These are phyloP conservation scores for Thripadectes ignobilis DNA, from an alignment of 2,797 vertebrate species.

Conservation along the genomic window DNA sequence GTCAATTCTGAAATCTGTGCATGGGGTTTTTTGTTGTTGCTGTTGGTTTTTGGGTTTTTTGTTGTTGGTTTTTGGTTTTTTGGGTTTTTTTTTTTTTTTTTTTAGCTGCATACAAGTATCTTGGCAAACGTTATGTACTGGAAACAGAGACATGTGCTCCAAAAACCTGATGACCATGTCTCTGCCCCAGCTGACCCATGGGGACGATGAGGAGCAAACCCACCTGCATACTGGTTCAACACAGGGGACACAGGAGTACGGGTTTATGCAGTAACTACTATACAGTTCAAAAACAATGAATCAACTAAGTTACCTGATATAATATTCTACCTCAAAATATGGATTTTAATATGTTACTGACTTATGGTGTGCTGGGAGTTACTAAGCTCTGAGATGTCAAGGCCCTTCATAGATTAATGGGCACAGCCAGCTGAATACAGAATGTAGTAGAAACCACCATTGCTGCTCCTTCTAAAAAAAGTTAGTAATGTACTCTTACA, in stretches of 20 bases:
- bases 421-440: background rate
- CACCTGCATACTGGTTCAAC: background rate
- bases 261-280: background rate
- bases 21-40: no score
- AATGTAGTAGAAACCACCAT: background rate
- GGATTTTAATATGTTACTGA: background rate
- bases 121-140: background rate
- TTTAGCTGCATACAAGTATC: background rate
- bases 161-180: background rate
- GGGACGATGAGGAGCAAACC: background rate
- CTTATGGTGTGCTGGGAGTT: background rate
- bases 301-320: background rate
- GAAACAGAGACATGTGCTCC: background rate
- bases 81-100: background rate
- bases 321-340: background rate
- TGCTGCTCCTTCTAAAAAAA: accelerated
- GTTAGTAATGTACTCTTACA: background rate
- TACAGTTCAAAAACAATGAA: background rate
- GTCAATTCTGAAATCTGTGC: background rate
- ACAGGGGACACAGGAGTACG: background rate
- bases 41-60: background rate
- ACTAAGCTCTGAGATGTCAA: background rate
- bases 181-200: background rate
- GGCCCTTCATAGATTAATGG: background rate
- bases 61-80: no score